phyloP scores from a whole-genome alignment of 2,888 invertebrate species.

The Lamproptera curius region DNA sequence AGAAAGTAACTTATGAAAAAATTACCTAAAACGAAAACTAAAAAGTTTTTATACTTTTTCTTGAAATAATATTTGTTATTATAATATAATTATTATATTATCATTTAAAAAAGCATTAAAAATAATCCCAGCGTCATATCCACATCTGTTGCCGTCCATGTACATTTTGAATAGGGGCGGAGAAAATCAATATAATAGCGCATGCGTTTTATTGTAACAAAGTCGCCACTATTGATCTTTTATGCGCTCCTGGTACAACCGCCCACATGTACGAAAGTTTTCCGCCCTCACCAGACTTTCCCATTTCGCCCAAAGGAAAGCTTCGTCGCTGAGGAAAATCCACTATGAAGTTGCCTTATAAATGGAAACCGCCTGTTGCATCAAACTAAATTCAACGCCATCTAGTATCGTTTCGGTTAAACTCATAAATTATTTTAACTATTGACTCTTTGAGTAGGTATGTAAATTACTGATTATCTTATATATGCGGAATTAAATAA shows the following conservation, averaged over 20 bases:
- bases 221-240: neutral
- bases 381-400: too few species aligned
- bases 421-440: neutral
- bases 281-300: slow-evolving; percentile 1
- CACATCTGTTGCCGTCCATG: neutral
- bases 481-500: too few species aligned
- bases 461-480: too few species aligned
- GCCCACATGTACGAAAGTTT: slow-evolving; percentile 7
- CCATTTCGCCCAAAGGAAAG: too few species aligned
- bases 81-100: neutral
- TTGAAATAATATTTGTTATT: neutral
- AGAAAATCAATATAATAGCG: slow-evolving; percentile 3
- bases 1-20: neutral
- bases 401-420: too few species aligned
- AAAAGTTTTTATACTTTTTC: neutral
- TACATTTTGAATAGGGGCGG: neutral
- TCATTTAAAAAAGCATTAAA: neutral
- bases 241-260: slow-evolving; percentile 19
- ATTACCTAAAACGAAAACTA: neutral
- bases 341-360: too few species aligned
- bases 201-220: neutral
- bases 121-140: neutral
- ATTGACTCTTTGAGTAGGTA: too few species aligned
- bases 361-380: too few species aligned
- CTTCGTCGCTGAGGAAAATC: too few species aligned